phyloP scores from a whole-genome alignment of 1,140 invertebrate species.

The Platyscapa corneri region DNA sequence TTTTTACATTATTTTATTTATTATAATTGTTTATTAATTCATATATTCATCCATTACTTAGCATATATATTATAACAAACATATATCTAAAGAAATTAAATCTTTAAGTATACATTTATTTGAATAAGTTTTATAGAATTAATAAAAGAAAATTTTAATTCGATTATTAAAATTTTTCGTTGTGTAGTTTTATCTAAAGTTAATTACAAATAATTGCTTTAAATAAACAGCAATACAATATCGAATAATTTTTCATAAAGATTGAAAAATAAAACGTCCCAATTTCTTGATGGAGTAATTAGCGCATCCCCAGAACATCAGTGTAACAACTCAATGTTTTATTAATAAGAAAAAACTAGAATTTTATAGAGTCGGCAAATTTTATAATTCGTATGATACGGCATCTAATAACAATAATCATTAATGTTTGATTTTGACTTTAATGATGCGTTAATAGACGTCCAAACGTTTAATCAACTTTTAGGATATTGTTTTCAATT shows the following conservation, averaged over 20 bases:
- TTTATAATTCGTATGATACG: neutral
- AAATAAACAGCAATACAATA: neutral
- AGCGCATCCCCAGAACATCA: constrained; percentile 28
- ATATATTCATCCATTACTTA: neutral
- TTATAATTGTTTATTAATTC: neutral
- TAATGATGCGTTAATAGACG: too few species aligned
- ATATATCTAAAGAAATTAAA: neutral
- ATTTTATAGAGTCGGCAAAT: neutral
- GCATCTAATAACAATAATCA: neutral
- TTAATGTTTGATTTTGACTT: neutral
- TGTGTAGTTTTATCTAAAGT: neutral
- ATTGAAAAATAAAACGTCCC: neutral
- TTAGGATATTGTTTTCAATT: too few species aligned
- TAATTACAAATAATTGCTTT: too few species aligned
- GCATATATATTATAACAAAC: neutral
- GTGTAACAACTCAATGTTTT: constrained; percentile 32
- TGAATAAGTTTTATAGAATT: neutral
- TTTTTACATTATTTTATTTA: too few species aligned
- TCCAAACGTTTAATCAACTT: too few species aligned
- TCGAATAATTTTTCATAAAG: neutral
- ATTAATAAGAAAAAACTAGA: neutral
- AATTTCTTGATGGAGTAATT: constrained; percentile 33
- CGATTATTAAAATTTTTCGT: neutral
- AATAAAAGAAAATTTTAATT: neutral
- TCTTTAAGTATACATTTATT: neutral